Percentiles rank a stretch among this genome's conserved stretches.
Conservation (phyloP, 2,113 vertebrate genomes). For the Dipodomys merriami region DNA sequence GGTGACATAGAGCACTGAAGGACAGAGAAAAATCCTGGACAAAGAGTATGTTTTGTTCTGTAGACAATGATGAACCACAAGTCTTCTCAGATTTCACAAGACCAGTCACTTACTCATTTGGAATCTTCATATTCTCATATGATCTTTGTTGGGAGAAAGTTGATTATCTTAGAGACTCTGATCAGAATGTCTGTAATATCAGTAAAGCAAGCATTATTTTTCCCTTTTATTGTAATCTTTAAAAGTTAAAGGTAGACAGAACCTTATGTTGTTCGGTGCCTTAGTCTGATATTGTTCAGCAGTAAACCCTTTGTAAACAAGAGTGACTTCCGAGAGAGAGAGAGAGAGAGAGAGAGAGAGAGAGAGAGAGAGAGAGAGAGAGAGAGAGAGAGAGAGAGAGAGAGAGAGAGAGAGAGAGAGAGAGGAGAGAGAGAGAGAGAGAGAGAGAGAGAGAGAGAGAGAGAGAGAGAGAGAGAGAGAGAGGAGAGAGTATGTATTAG, state of each 20-base stretch:
- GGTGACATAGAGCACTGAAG: not conserved
- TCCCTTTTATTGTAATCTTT: not conserved
- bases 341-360: no score
- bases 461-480: no score
- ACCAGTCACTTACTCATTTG: not conserved
- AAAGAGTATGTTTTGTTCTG: not conserved
- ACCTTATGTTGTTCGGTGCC: not conserved
- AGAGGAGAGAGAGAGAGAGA: not conserved
- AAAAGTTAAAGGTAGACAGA: not conserved
- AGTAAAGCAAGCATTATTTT: not conserved
- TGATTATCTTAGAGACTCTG: not conserved
- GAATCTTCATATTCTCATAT: not conserved
- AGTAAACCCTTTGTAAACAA: not conserved
- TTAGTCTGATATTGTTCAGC: not conserved
- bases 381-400: not conserved
- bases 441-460: rapidly evolving
- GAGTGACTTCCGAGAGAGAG: not conserved
- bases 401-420: no score
- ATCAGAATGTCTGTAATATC: constrained; percentile 25
- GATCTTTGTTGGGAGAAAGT: not conserved
- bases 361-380: not conserved
- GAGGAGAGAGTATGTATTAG: no score
- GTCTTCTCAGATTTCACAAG: not conserved
- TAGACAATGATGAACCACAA: not conserved
- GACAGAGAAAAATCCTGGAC: not conserved